Evolutionary conservation across 2,113 vertebrate genomes (phyloP), one percentile per base, ranked within the genome.

Genomic region (Cricetomys ansorgei): DNA sequence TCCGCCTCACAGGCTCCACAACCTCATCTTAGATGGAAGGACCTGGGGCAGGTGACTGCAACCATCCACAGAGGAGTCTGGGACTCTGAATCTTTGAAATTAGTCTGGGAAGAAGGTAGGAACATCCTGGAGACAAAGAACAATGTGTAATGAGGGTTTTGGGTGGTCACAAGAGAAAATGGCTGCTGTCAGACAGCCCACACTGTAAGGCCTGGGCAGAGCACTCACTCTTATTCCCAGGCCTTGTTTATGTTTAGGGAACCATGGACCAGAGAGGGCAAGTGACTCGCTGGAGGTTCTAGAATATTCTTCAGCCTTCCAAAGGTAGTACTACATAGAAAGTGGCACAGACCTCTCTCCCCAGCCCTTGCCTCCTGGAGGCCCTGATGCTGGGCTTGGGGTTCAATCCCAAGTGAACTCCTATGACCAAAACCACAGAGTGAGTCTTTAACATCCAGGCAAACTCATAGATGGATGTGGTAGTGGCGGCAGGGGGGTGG

Each of bases 151-250:
- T 67, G 72, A 65, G 40, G 48, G 73, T 9, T 9, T 2, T 1
- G 19, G 43, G 57, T 4, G 16, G 27, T 25, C 34, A n/a, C 11
- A 21, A 34, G 50, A 37, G 69, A 43, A 27, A 73, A 73, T 8
- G 37, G 10, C 13, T 45, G 37, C 50, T 80, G 27, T 6, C 11
- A n/a, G 21, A 67, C 23, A 8, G n/a, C 17, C 5, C 12, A 23
- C 7, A 10, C 15, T 45, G 27, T 0, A 16, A 16, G 72, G 13
- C 8, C 10, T 21, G 31, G 16, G 37, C 72, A 3, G 43, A 19
- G 16, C 2, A 1, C 70, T 2, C 27, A 0, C 0, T 0, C 13
- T 25, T 9, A 4, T 70, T 23, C 73, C 69, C 2, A 13, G 50
- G 29, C 40, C 50, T 43, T 43, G 31, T 15, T 79, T 64, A 8